A percentile compares a stretch with the other conserved stretches of the same genome.
phyloP scores from a whole-genome alignment of 1,140 invertebrate genomes.

The Drosophila punjabiensis region DNA sequence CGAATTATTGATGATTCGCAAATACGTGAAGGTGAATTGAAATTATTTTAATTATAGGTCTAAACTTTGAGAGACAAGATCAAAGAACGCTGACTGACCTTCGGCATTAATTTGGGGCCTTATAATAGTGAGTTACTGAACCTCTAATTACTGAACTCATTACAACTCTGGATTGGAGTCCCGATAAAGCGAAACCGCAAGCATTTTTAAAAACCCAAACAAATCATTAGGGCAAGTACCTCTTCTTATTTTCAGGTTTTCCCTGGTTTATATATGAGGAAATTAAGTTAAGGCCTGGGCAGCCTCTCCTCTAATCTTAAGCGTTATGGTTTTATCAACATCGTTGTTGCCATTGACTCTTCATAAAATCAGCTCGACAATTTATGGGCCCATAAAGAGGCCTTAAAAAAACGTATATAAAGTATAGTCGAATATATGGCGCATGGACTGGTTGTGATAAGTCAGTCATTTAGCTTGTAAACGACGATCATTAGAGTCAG shows the following conservation, averaged over 20 bases:
- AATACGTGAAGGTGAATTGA: constrained; percentile 46
- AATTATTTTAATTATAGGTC: constrained; percentile 35
- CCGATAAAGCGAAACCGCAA: constrained; percentile 18
- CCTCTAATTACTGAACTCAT: constrained; percentile 30
- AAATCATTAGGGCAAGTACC: constrained; percentile 3
- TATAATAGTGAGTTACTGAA: constrained; percentile 28
- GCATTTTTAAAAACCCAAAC: constrained; percentile 20
- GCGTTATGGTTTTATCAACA: constrained; percentile 53
- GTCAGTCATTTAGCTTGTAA: constrained; percentile 38
- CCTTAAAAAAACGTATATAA: constrained; percentile 35
- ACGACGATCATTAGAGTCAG: constrained; percentile 62
- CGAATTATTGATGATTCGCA: constrained; percentile 38
- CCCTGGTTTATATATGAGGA: neutral
- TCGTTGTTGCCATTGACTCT: constrained; percentile 41
- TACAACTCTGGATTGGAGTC: constrained; percentile 16
- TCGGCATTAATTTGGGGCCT: constrained; percentile 9
- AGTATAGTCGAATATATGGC: constrained; percentile 58
- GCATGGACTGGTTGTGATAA: constrained; percentile 54
- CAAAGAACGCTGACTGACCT: constrained; percentile 41
- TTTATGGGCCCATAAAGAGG: constrained; percentile 58
- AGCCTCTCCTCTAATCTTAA: constrained; percentile 52
- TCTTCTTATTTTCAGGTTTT: constrained; percentile 6
- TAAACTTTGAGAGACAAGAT: constrained; percentile 16
- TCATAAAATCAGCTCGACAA: constrained; percentile 69
- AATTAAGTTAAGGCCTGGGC: constrained; percentile 31